phyloP scores from a whole-genome alignment of 2,888 invertebrate species.

The Trichopoda pennipes region DNA sequence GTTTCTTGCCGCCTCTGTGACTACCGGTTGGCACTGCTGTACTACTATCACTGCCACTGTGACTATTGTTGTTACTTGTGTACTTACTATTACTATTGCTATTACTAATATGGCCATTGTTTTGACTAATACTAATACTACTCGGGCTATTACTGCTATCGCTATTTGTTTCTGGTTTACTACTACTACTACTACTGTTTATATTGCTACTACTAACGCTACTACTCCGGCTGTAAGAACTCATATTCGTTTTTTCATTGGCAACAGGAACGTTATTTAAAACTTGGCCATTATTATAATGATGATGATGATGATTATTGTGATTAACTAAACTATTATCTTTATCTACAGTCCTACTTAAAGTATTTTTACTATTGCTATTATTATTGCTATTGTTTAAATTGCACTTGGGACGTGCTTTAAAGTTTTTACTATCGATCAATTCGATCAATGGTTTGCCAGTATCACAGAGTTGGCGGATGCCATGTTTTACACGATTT shows the following conservation, averaged over 20 bases:
- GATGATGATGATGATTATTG: constrained; percentile 65
- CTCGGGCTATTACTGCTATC: constrained; percentile 69
- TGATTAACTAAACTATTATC: constrained; percentile 69
- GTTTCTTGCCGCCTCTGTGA: constrained; percentile 72
- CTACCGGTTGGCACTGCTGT: constrained; percentile 39
- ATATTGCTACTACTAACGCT: constrained; percentile 70
- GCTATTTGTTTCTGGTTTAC: constrained; percentile 72
- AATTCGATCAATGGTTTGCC: constrained; percentile 80
- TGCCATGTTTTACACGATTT: constrained; percentile 81
- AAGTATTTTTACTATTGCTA: constrained; percentile 70
- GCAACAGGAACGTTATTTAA: constrained; percentile 75
- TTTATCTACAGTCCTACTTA: constrained; percentile 70
- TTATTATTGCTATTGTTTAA: constrained; percentile 73
- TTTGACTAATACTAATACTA: constrained; percentile 72
- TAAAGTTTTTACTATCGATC: constrained; percentile 80
- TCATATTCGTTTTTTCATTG: constrained; percentile 73
- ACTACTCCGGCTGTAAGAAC: constrained; percentile 68
- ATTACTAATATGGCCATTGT: constrained; percentile 73
- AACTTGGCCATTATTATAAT: constrained; percentile 70
- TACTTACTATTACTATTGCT: constrained; percentile 71
- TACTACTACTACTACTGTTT: constrained; percentile 69
- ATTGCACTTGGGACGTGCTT: constrained; percentile 81
- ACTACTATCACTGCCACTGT: constrained; percentile 38
- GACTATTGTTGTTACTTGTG: constrained; percentile 59
- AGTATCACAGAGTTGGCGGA: constrained; percentile 81